A percentile compares a stretch with the other conserved stretches of the same genome.
Evolutionary conservation across 2,888 invertebrate species (phyloP).

Genomic region (Hyppa rectilinea): DNA sequence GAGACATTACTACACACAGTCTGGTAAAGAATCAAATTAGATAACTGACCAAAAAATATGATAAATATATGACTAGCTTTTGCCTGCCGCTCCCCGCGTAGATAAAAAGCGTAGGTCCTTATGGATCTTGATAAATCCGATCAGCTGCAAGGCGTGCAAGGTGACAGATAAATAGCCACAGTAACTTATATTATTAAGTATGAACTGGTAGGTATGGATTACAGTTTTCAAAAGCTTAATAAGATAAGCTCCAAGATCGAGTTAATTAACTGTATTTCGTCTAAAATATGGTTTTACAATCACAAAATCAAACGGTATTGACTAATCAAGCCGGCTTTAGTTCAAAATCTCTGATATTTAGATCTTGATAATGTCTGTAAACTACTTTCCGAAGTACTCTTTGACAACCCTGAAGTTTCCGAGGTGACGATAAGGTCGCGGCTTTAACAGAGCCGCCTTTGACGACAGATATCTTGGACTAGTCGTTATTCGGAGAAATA

Average conservation of each 20-base stretch:
- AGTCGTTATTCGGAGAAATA: neutral
- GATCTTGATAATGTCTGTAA: slow-evolving; percentile 19
- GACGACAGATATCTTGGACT: slow-evolving; percentile 11
- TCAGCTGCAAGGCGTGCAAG: too few relatives aligned
- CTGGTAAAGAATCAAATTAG: too few relatives aligned
- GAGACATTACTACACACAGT: too few relatives aligned
- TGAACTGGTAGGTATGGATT: too few relatives aligned
- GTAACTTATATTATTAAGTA: too few relatives aligned
- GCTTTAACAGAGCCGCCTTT: slow-evolving; percentile 17
- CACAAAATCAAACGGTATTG: slow-evolving; percentile 15
- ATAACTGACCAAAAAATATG: too few relatives aligned
- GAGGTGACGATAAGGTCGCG: slow-evolving; percentile 15
- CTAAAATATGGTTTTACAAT: neutral
- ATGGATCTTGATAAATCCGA: too few relatives aligned
- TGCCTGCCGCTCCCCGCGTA: neutral
- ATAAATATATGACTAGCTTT: neutral
- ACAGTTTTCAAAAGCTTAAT: neutral
- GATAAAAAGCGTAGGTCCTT: too few relatives aligned
- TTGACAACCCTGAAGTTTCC: slow-evolving; percentile 18
- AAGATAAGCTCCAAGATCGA: neutral
- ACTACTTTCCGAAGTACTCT: slow-evolving; percentile 25
- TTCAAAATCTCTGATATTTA: slow-evolving; percentile 20
- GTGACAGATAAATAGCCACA: too few relatives aligned
- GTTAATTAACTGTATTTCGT: neutral
- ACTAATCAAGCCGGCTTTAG: slow-evolving; percentile 7